These are phyloP conservation scores for Vannuccia rotundouncinata DNA, from an alignment of 2,888 invertebrate species.

Conservation along the genomic window DNA sequence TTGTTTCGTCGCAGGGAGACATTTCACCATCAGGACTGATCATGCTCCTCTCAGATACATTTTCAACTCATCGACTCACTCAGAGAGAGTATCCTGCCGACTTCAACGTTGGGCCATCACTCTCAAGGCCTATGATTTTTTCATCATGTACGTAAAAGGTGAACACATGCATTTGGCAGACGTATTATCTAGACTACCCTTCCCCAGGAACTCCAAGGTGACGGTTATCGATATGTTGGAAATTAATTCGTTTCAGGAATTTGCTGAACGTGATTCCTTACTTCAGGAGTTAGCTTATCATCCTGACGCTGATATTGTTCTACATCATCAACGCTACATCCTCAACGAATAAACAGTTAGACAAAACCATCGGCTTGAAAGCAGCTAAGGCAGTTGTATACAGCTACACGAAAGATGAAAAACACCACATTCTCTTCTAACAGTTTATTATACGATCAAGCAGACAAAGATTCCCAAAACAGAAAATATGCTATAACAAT, in stretches of 20 bases:
- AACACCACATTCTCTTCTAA: no score
- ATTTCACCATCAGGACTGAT: conserved; percentile 52
- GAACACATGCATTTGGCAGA: conserved; percentile 45
- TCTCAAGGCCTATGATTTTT: conserved; percentile 48
- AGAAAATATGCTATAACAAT: no score
- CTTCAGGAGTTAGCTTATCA: neutral
- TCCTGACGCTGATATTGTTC: neutral
- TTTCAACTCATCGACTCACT: conserved; percentile 44
- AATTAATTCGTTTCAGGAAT: conserved; percentile 18
- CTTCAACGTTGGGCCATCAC: conserved; percentile 43
- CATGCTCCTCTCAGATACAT: conserved; percentile 52
- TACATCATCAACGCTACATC: no score
- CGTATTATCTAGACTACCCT: conserved; percentile 44
- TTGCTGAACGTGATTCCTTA: conserved; percentile 15
- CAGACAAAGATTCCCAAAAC: no score
- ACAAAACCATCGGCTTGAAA: no score
- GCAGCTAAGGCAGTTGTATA: no score
- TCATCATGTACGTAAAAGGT: conserved; percentile 44
- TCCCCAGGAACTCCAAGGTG: neutral
- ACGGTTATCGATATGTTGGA: neutral
- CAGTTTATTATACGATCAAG: no score
- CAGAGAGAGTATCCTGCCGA: conserved; percentile 42
- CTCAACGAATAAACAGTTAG: no score
- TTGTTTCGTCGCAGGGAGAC: conserved; percentile 48
- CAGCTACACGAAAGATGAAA: no score